Evolutionary conservation across 2,888 invertebrate species (phyloP), one percentile per base, ranked within the genome.

Genomic region (Punctoribates punctum): DNA sequence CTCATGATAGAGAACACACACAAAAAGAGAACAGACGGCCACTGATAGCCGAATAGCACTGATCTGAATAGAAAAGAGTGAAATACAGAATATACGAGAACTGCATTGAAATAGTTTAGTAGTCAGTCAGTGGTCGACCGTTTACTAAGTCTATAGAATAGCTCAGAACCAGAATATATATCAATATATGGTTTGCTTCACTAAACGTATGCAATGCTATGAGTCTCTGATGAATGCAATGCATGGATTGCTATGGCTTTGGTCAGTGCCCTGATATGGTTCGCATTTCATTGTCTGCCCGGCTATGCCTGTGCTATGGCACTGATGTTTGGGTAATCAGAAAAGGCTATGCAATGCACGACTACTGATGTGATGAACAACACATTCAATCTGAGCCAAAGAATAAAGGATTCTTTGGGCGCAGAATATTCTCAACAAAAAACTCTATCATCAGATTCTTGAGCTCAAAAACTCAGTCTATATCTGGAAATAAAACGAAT

Each of bases 151-250:
- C 34, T 34, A 34, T 34, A 34, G 34, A 34, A 34, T 34, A 34
- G 34, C 34, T 34, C 34, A 34, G 34, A 34, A 34, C 20, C 27
- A 60, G 60, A 11, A 25, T 23, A 9, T 29, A 6, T 11, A 67
- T 11, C 13, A 67, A 67, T 67, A 67, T 67, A 67, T 67, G 67
- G 67, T 67, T 67, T 67, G 67, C 20, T 67, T 67, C 38, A 67
- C 38, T 67, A 15, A 34, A 67, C 34, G 67, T 67, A 67, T 67
- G 67, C 67, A 67, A 67, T 67, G 67, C 67, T 15, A n/a, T 34
- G 62, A 51, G n/a, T 20, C 4, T n/a, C n/a, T 62, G 62, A 62
- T 62, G 62, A 62, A 62, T 62, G 62, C 62, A 34, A 23, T 67
- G 38, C 38, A 67, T 67, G 20, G 11, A 67, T 38, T 67, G 67